Evolutionary conservation across 2,113 vertebrate species (phyloP), one percentile per base, ranked within the genome.

Genomic region (Pterocles burchelli): DNA sequence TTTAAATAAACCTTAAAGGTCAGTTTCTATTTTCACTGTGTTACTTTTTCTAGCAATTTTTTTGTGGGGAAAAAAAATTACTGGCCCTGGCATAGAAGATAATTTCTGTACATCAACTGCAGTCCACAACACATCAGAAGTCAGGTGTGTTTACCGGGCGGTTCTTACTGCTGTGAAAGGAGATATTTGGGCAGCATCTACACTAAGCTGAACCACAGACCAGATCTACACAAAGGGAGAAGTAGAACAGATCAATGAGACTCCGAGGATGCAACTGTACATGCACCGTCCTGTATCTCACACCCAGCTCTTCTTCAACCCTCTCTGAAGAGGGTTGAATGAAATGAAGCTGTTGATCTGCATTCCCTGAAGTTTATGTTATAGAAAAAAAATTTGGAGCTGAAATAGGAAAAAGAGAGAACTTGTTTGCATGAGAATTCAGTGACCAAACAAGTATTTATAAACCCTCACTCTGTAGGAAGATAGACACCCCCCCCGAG

Each of bases 1-100:
- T 88, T 95, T 92, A 97, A 88, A 73, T 18, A 46, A 71, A 81
- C 26, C n/a, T 51, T 74, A 73, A 83, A 76, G 28, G 63, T 94
- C 29, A 87, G 33, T 61, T 95, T 72, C 7, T 80, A 48, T 93
- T 90, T 89, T 76, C 51, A 78, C 22, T 51, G 49, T 51, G n/a
- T 43, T 93, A 49, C 8, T 65, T 82, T 72, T 76, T 26, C 38
- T 51, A 81, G 52, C 21, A 20, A 19, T n/a, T n/a, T 54, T 75
- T 55, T 65, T 52, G 31, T 33, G 17, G 33, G 38, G 26, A 1
- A 49, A 71, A 45, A 81, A 41, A 28, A 41, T 41, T 41, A 41
- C 11, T 28, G 52, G 28, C 19, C 45, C 62, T 79, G 49, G 28
- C 29, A 72, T 0, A 54, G 74, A 61, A 46, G 26, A 41, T 10